A percentile compares a stretch with the other conserved stretches of the same genome.
These are phyloP conservation scores for Chaenocephalus aceratus DNA, from an alignment of 2,113 vertebrate genomes.

Conservation along the genomic window DNA sequence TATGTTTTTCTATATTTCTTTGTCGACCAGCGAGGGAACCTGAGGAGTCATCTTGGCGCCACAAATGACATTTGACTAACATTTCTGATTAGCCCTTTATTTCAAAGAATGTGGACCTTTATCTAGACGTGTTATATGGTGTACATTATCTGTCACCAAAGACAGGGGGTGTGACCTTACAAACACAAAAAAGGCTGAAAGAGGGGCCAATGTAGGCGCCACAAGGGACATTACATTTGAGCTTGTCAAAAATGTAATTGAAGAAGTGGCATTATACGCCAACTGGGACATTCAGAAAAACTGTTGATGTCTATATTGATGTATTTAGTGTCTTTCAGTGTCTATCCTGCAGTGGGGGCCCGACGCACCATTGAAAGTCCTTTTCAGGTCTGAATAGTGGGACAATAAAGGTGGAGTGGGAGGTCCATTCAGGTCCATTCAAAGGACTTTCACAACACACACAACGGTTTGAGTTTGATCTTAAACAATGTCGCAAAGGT, in stretches of 20 bases:
- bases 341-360: slow-evolving; percentile 66
- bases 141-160: slow-evolving; percentile 35
- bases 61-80: slow-evolving; percentile 13
- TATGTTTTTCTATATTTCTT: slow-evolving; percentile 13
- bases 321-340: slow-evolving; percentile 63
- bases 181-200: slow-evolving; percentile 26
- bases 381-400: slow-evolving; percentile 48
- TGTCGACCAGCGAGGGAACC: not conserved
- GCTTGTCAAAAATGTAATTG: slow-evolving; percentile 41
- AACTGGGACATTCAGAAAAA: slow-evolving; percentile 36
- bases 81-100: slow-evolving; percentile 32
- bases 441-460: slow-evolving; percentile 54
- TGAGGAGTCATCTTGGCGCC: slow-evolving; percentile 8
- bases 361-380: slow-evolving; percentile 39
- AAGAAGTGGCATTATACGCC: slow-evolving; percentile 41
- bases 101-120: slow-evolving; percentile 36
- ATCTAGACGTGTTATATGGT: slow-evolving; percentile 14
- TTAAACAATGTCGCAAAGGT: slow-evolving; percentile 55
- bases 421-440: slow-evolving; percentile 68
- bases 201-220: slow-evolving; percentile 44
- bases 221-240: slow-evolving; percentile 44
- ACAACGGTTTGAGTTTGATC: slow-evolving; percentile 31
- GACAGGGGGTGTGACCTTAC: slow-evolving; percentile 9
- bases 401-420: slow-evolving; percentile 69
- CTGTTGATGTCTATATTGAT: slow-evolving; percentile 61